These are phyloP conservation scores for Furnarius figulus DNA, from an alignment of 2,113 vertebrate genomes.

Conservation along the genomic window DNA sequence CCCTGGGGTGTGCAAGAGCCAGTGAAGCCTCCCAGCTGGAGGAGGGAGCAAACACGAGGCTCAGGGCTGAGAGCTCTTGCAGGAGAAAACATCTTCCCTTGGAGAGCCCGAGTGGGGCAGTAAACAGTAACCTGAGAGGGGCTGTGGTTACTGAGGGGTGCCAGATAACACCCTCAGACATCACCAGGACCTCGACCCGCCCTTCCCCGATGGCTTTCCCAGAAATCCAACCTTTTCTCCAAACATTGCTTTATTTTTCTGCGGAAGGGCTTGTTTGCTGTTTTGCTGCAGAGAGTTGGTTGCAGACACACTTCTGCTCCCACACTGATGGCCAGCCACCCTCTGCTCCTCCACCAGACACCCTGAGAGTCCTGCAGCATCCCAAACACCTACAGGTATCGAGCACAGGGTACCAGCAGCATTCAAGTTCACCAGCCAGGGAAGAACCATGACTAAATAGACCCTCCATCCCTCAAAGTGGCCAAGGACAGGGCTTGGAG, in stretches of 20 bases:
- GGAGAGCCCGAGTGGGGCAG: slow-evolving; percentile 12
- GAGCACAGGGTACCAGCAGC: rapidly evolving
- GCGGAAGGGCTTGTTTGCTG: neutral
- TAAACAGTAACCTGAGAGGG: slow-evolving; percentile 21
- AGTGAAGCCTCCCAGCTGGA: slow-evolving; percentile 44
- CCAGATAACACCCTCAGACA: neutral
- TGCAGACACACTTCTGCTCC: neutral
- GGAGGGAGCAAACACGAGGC: neutral
- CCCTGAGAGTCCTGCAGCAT: neutral
- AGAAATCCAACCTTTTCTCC: neutral
- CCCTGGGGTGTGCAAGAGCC: neutral
- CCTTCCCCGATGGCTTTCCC: neutral
- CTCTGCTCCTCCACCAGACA: neutral
- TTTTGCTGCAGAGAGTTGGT: neutral
- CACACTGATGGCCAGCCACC: rapidly evolving
- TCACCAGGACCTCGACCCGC: neutral
- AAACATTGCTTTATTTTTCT: neutral
- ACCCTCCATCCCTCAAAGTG: neutral
- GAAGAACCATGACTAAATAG: neutral
- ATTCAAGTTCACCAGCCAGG: rapidly evolving
- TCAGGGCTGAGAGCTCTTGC: neutral
- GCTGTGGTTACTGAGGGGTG: neutral
- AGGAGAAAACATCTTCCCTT: neutral
- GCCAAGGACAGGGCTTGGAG: neutral
- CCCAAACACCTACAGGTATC: rapidly evolving